A percentile compares a stretch with the other conserved stretches of the same genome.
Conservation (phyloP, 92 coral and sea anemone species). For the Porites rus region DNA sequence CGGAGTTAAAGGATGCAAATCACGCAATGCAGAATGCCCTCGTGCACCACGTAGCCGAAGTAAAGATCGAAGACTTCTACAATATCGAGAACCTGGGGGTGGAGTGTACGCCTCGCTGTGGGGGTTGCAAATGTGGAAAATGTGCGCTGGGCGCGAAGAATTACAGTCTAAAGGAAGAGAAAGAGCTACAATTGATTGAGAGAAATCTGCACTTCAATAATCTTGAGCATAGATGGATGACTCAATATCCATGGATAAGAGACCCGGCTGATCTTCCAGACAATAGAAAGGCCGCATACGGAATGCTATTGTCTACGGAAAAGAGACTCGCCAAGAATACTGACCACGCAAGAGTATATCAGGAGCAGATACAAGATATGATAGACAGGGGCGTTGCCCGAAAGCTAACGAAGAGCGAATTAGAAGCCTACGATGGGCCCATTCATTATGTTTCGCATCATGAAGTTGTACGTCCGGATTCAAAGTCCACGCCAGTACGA, state of each 20-base stretch:
- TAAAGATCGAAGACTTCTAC: slow-evolving; percentile 20
- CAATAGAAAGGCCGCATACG: slow-evolving; percentile 42
- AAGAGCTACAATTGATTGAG: background rate
- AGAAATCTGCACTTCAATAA: slow-evolving; percentile 11
- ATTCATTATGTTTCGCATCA: slow-evolving; percentile 43
- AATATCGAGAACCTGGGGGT: background rate
- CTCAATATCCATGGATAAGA: slow-evolving; percentile 64
- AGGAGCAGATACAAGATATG: slow-evolving; percentile 48
- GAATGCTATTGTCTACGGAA: slow-evolving; percentile 22
- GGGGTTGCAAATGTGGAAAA: slow-evolving; percentile 63
- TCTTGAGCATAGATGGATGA: slow-evolving; percentile 42
- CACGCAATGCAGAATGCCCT: background rate
- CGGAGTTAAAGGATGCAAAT: background rate
- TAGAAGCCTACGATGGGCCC: slow-evolving; percentile 17
- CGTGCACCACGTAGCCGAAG: background rate
- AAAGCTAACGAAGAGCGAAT: slow-evolving; percentile 29
- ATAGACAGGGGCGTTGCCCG: background rate
- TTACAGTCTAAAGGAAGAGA: slow-evolving; percentile 48
- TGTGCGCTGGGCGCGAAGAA: slow-evolving; percentile 52
- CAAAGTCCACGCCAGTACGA: slow-evolving; percentile 63
- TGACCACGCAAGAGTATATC: slow-evolving; percentile 33
- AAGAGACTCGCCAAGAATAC: slow-evolving; percentile 5
- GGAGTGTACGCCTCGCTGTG: slow-evolving; percentile 47
- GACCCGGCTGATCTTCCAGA: slow-evolving; percentile 52
- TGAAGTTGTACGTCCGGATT: background rate